These are phyloP conservation scores for Limonius californicus DNA, from an alignment of 1,140 invertebrate species.

Conservation along the genomic window DNA sequence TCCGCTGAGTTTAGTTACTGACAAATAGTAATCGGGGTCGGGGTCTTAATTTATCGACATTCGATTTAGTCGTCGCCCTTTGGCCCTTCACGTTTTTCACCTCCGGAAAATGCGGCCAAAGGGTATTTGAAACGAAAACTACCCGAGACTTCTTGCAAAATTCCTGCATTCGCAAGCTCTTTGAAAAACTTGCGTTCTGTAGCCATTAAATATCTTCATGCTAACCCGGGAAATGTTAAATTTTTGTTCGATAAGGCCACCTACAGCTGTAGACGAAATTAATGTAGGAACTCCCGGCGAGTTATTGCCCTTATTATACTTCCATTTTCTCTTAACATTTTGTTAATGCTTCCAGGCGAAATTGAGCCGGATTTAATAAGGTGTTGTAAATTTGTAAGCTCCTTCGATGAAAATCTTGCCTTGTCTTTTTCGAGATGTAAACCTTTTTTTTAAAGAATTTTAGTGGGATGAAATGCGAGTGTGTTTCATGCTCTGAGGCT, in stretches of 20 bases:
- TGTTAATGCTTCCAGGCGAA: not conserved
- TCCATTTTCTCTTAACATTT: not conserved
- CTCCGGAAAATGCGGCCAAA: not conserved
- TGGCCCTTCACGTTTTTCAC: not conserved
- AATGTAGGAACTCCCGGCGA: not conserved
- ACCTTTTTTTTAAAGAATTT: too few relatives aligned
- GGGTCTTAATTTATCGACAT: constrained; percentile 11
- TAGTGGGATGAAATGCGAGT: too few relatives aligned
- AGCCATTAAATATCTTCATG: not conserved
- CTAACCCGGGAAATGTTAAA: not conserved
- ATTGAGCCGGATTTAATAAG: too few relatives aligned
- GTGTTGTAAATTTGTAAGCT: too few relatives aligned
- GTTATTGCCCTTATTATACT: constrained; percentile 1
- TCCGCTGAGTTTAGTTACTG: constrained; percentile 4
- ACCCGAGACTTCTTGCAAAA: not conserved
- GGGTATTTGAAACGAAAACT: not conserved
- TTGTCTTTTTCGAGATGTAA: too few relatives aligned
- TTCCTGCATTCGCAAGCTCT: too few relatives aligned
- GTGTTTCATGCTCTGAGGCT: too few relatives aligned
- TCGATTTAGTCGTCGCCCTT: constrained; percentile 8
- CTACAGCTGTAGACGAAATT: not conserved
- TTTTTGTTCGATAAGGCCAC: not conserved
- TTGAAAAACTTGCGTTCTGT: too few relatives aligned
- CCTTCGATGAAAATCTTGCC: too few relatives aligned
- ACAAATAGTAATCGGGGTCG: constrained; percentile 14